These are phyloP conservation scores for Parazoanthus darwini DNA, from an alignment of 92 coral and sea anemone species.

Conservation along the genomic window DNA sequence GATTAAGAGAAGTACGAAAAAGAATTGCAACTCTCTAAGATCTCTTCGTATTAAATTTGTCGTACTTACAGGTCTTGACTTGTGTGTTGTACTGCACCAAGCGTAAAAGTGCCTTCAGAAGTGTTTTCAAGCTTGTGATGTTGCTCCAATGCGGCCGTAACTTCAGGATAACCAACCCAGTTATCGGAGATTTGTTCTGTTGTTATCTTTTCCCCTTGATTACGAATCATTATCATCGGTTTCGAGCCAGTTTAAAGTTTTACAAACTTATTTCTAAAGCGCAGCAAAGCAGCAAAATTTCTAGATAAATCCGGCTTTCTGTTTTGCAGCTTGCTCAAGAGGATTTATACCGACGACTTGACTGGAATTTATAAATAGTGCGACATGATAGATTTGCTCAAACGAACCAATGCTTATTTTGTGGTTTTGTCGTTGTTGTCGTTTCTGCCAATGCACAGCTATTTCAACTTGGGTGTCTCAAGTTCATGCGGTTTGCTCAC, in stretches of 20 bases:
- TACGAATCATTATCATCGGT: background rate
- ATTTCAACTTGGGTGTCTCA: background rate
- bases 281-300: background rate
- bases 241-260: background rate
- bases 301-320: background rate
- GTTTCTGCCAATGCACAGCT: background rate
- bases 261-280: background rate
- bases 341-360: background rate
- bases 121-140: background rate
- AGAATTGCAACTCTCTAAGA: background rate
- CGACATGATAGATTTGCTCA: background rate
- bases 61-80: slow-evolving; percentile 9
- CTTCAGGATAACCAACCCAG: slow-evolving; percentile 6
- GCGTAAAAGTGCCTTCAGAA: background rate
- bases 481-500: background rate
- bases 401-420: slow-evolving; percentile 7
- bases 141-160: background rate
- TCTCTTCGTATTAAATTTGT: background rate
- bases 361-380: background rate
- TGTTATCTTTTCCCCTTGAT: background rate
- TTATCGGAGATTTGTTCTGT: background rate
- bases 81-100: background rate
- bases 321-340: background rate
- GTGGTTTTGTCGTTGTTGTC: background rate
- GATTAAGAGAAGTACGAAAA: background rate